Conservation (phyloP, 1,140 invertebrate genomes). For the Phymorhynchus buccinoides region DNA sequence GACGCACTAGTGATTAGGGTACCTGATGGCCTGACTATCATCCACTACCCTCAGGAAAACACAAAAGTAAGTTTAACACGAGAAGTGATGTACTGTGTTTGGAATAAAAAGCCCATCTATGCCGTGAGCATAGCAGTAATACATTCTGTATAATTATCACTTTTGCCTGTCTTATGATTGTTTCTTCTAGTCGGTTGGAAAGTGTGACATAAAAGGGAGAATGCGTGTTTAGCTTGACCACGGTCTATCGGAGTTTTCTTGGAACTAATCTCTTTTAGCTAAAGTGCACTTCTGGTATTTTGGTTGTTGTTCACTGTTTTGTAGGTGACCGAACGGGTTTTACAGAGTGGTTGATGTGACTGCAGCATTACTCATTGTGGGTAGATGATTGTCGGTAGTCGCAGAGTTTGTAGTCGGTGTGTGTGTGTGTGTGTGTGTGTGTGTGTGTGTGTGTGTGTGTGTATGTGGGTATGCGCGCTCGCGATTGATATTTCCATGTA, state of each 20-base stretch:
- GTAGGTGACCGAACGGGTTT: not conserved
- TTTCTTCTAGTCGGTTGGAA: too few species aligned
- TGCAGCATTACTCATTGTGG: not conserved
- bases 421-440: slow-evolving; percentile 15
- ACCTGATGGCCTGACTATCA: too few species aligned
- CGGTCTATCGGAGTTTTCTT: not conserved
- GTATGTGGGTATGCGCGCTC: not conserved
- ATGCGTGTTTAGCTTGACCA: not conserved
- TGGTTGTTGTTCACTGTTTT: not conserved
- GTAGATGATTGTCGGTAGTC: not conserved
- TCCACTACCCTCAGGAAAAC: too few species aligned
- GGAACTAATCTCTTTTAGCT: not conserved
- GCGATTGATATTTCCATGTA: too few species aligned
- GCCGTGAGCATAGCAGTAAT: too few species aligned
- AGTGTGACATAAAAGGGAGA: too few species aligned
- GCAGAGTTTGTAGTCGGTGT: not conserved
- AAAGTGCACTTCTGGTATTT: not conserved
- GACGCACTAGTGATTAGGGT: too few species aligned
- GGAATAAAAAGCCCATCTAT: too few species aligned
- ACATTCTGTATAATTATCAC: too few species aligned
- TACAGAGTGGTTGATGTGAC: not conserved
- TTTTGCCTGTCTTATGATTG: too few species aligned
- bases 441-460: not conserved
- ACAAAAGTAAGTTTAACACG: too few species aligned
- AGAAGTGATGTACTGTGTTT: too few species aligned